Conservation (phyloP, 2,113 vertebrate genomes). For the Amphiprion percula region DNA sequence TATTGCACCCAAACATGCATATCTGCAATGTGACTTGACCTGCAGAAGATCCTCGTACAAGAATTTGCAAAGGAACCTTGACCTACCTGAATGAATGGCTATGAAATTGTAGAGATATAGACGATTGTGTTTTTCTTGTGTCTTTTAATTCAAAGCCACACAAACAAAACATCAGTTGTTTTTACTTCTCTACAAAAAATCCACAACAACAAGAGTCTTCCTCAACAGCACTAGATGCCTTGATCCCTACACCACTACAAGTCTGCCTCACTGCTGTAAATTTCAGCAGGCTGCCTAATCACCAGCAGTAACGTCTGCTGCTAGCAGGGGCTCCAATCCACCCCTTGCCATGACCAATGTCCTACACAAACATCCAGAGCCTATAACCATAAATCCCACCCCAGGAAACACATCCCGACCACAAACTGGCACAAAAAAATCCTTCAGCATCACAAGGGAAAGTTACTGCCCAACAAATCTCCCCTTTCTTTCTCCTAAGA, state of each 20-base stretch:
- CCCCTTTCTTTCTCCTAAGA: slow-evolving; percentile 67
- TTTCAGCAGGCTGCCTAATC: slow-evolving; percentile 44
- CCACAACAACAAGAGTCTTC: not conserved
- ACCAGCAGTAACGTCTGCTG: slow-evolving; percentile 28
- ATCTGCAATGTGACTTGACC: slow-evolving; percentile 19
- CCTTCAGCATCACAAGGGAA: slow-evolving; percentile 76
- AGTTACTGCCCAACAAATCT: slow-evolving; percentile 81
- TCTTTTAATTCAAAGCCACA: not conserved
- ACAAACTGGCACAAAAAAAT: slow-evolving; percentile 78
- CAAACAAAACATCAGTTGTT: slow-evolving; percentile 5
- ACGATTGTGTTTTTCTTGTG: not conserved
- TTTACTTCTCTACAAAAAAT: slow-evolving; percentile 10
- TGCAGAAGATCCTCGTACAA: not conserved
- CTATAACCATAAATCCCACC: slow-evolving; percentile 76
- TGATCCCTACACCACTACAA: not conserved
- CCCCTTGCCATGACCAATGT: slow-evolving; percentile 74
- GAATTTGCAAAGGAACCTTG: not conserved
- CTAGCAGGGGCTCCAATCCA: slow-evolving; percentile 47
- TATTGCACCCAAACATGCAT: not conserved
- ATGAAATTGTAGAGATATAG: not conserved
- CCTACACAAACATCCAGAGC: slow-evolving; percentile 70
- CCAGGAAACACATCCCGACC: slow-evolving; percentile 74
- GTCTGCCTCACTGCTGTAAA: slow-evolving; percentile 52
- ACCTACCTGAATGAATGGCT: not conserved
- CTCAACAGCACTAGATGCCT: not conserved